Base-by-base conservation (phyloP, 2,797 vertebrate species). In the Mormyrops boulengeri region DNA sequence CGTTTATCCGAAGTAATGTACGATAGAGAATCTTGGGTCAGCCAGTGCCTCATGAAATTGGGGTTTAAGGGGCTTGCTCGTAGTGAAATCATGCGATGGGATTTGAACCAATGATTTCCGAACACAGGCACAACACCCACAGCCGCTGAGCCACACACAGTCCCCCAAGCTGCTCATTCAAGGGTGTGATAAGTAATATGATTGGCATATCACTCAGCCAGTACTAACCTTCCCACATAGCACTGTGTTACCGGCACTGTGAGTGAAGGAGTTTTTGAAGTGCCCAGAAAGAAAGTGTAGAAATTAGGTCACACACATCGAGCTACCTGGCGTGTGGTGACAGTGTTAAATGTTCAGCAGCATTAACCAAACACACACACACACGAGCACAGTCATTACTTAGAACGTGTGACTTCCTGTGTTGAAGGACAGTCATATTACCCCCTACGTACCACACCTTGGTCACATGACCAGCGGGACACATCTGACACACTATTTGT, bases 321-420 rank as follows among this genome's bases (percentile, higher is more conserved):
- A 77, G 69, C 34, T 77, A 19, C 69, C 69, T 41, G 69, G 34
- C 6, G 69, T 19, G 34, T 19, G 69, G 14, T 41, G 69, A 77
- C 69, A 77, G 69, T 77, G 69, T 77, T 77, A 41, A 47, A 82
- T 44, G 77, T 47, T 82, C 77, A 82, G 38, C 77, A 47, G 77
- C 30, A 47, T 82, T 11, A 47, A 82, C 87, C 88, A 85, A 55
- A 47, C 52, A 73, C 82, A 34, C 87, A 88, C 69, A 88, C 69
- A 89, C 50, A 60, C 88, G 57, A 19, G 62, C 84, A 84, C 50
- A 82, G 38, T 69, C 41, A 85, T 88, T 84, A 53, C 53, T 38
- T 44, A 85, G 53, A 88, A 38, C 53, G n/a, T 22, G 30, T 82
- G 11, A 88, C 85, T 80, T 12, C 5, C 73, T 57, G 3, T 4